Percentiles rank a stretch among this genome's conserved stretches.
Evolutionary conservation across 2,797 vertebrate species (phyloP).

Genomic region (Threskiornis aethiopicus): DNA sequence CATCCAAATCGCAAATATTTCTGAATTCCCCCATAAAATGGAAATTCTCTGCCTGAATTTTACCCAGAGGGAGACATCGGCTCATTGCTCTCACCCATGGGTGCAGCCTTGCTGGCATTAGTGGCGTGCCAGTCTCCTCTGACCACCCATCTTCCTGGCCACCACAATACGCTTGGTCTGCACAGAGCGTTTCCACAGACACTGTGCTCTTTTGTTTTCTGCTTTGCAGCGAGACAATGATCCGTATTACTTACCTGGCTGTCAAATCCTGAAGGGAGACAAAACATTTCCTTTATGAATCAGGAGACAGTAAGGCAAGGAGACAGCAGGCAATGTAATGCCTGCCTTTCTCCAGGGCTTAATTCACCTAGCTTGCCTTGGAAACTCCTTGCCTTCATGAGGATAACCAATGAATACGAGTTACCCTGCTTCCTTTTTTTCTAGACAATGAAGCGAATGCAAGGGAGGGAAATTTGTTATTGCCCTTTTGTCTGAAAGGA

Average conservation of each 20-base stretch:
- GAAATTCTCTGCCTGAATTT: neutral
- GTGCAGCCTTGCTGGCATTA: neutral
- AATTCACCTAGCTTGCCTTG: neutral
- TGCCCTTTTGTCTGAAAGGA: neutral
- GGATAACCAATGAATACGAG: neutral
- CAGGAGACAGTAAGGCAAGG: neutral
- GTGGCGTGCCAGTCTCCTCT: neutral
- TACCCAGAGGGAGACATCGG: accelerated
- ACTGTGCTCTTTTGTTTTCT: neutral
- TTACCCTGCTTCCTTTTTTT: neutral
- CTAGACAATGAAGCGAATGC: neutral
- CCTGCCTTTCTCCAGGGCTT: neutral
- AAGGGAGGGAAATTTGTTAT: neutral
- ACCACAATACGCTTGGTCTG: neutral
- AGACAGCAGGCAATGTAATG: neutral
- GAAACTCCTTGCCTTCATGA: neutral
- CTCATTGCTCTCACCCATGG: neutral
- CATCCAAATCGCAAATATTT: neutral
- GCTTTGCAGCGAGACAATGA: neutral
- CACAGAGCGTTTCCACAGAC: accelerated
- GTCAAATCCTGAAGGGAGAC: neutral
- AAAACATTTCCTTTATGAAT: neutral
- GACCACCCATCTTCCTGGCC: neutral
- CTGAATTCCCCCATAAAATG: neutral
- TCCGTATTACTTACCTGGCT: neutral